These are phyloP conservation scores for Xenops minutus DNA, from an alignment of 2,797 vertebrate species.

Conservation along the genomic window DNA sequence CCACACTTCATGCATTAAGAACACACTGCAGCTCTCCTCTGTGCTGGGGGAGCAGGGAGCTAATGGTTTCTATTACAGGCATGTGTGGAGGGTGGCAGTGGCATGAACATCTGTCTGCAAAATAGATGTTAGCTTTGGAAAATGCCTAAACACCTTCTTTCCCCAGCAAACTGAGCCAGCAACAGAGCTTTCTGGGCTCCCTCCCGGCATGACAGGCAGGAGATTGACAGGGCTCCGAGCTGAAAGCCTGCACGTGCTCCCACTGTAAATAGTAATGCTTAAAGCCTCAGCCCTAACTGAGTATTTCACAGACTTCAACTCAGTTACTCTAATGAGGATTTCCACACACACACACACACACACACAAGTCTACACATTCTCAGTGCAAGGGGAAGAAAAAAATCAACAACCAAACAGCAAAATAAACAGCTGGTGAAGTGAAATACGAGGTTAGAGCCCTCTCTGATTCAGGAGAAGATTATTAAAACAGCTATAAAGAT, in stretches of 20 bases:
- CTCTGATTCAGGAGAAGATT: slow-evolving; percentile 65
- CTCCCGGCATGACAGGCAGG: background rate
- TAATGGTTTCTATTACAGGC: slow-evolving; percentile 63
- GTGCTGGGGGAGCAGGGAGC: slow-evolving; percentile 44
- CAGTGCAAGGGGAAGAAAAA: background rate
- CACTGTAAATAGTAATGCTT: slow-evolving; percentile 61
- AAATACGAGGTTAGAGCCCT: slow-evolving; percentile 60
- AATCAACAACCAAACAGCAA: background rate
- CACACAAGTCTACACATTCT: background rate
- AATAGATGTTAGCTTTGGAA: slow-evolving; percentile 37
- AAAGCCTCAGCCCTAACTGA: slow-evolving; percentile 23
- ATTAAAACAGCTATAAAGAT: slow-evolving; percentile 64
- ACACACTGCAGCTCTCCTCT: slow-evolving; percentile 50
- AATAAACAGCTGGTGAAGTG: slow-evolving; percentile 52
- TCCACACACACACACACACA: background rate
- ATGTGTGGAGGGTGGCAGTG: background rate
- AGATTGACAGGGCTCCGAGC: slow-evolving; percentile 67
- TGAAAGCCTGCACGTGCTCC: slow-evolving; percentile 19
- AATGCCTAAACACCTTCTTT: slow-evolving; percentile 40
- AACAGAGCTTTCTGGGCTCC: background rate
- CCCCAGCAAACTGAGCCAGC: background rate
- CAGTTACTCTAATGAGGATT: slow-evolving; percentile 65
- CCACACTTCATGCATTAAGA: slow-evolving; percentile 66
- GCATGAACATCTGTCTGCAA: slow-evolving; percentile 38
- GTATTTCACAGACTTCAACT: background rate